Base-by-base conservation (phyloP, 53 echinoderm and acorn worm genomes). In the Echinometra lucunter region DNA sequence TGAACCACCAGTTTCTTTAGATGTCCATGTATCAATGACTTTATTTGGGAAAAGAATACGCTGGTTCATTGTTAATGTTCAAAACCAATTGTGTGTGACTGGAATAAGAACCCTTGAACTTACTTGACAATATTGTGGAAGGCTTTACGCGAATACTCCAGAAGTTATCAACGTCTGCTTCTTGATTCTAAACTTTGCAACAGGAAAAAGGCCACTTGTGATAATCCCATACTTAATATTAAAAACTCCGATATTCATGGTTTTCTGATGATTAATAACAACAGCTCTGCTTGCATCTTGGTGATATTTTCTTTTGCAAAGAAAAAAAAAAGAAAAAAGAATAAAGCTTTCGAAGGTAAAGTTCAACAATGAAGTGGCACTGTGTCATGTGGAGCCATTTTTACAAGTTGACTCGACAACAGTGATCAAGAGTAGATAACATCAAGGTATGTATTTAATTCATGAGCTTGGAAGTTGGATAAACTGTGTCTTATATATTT, bases 371-470 rank as follows among this genome's bases (percentile, higher is more conserved):
- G 7, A 69, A 69, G 32, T 6, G 8, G 0, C 13, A 30, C 32
- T 69, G 34, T 28, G 67, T 6, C 6, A 5, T 5, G 30, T 30
- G 28, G 28, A 30, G 11, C 30, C 69, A 32, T 34, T 0, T 69
- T 34, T 30, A 32, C 12, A 13, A 30, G 34, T 32, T 9, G 11
- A 2, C 32, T 69, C 69, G 69, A 69, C 69, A 3, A 78, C 42
- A 38, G 42, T 42, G 78, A 40, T 78, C 78, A 18, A 35, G 0
- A 19, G 4, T 78, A 35, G 19, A 40, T 6, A 38, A 42, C 42
- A 38, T 69, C 42, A 78, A 78, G 78, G 78, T 78, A 78, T 40
- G 78, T 78, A 15, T 70, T 72, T 28, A 78, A 42, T 40, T 38
- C 42, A 72, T 38, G 18, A 0, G n/a, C 18, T 75, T 75, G 4